phyloP scores from a whole-genome alignment of 1,140 invertebrate species.

The Temnothorax nylanderi region DNA sequence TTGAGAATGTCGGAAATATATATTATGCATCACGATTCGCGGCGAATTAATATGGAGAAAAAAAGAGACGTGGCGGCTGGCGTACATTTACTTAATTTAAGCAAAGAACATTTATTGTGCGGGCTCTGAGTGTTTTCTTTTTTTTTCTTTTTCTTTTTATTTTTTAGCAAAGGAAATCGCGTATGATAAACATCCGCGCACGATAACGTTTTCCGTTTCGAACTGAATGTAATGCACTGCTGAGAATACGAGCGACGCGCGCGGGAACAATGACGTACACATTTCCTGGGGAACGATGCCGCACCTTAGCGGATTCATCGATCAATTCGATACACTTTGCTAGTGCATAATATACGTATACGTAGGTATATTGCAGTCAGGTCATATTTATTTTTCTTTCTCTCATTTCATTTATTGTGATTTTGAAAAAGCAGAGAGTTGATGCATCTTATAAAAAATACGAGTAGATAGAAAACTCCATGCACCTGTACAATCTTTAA shows the following conservation, averaged over 20 bases:
- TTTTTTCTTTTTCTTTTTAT: neutral
- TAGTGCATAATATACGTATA: conserved; percentile 49
- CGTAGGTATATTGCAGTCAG: neutral
- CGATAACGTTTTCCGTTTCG: conserved; percentile 50
- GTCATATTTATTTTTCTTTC: conserved; percentile 29
- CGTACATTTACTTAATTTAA: neutral
- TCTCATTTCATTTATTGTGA: neutral
- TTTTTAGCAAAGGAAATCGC: conserved; percentile 26
- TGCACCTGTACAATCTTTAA: neutral
- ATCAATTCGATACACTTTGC: conserved; percentile 36
- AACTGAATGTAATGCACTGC: conserved; percentile 50
- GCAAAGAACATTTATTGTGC: conserved; percentile 3
- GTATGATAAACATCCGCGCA: conserved; percentile 42
- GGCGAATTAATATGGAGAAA: neutral
- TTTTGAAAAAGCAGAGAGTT: neutral
- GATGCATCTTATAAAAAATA: neutral
- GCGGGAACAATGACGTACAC: conserved; percentile 44
- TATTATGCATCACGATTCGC: neutral
- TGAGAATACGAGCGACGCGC: conserved; percentile 32
- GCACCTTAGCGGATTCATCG: conserved; percentile 39
- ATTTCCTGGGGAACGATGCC: conserved; percentile 31
- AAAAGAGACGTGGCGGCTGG: neutral
- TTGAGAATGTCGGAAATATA: neutral
- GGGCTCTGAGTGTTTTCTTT: neutral
- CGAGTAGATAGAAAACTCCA: neutral